Evolutionary conservation across 2,888 invertebrate species (phyloP).

Genomic region (Uloborus plumipes): DNA sequence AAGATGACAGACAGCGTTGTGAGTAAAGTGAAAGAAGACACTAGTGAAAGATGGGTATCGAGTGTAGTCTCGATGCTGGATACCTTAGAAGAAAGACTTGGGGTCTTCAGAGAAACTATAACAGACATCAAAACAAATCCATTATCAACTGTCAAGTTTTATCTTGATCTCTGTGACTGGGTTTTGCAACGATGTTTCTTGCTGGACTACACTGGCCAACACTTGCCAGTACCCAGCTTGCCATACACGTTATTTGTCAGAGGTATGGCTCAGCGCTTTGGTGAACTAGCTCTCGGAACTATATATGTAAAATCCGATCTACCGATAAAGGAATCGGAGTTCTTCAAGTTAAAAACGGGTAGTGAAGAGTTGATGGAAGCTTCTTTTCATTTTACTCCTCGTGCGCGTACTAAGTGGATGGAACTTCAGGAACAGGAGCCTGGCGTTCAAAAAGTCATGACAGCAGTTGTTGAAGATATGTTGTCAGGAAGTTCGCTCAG

Average conservation of each 20-base stretch:
- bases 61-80: slow-evolving; percentile 58
- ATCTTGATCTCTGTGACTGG: slow-evolving; percentile 61
- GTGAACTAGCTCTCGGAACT: slow-evolving; percentile 65
- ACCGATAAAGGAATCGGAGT: slow-evolving; percentile 64
- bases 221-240: slow-evolving; percentile 61
- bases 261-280: slow-evolving; percentile 66
- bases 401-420: slow-evolving; percentile 62
- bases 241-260: slow-evolving; percentile 66
- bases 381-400: slow-evolving; percentile 65
- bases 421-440: slow-evolving; percentile 65
- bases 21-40: slow-evolving; percentile 55
- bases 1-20: slow-evolving; percentile 65
- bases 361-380: slow-evolving; percentile 66
- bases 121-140: slow-evolving; percentile 64
- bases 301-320: slow-evolving; percentile 65
- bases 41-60: slow-evolving; percentile 46
- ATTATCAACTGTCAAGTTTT: slow-evolving; percentile 63
- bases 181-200: slow-evolving; percentile 61
- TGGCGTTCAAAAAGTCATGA: slow-evolving; percentile 48
- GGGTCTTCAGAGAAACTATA: slow-evolving; percentile 54
- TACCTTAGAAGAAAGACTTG: slow-evolving; percentile 58
- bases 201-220: slow-evolving; percentile 62
- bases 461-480: slow-evolving; percentile 58
- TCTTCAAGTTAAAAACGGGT: slow-evolving; percentile 61
- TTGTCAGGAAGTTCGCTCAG: slow-evolving; percentile 51